Conservation (phyloP, 2,113 vertebrate genomes). For the Xerus inauris region DNA sequence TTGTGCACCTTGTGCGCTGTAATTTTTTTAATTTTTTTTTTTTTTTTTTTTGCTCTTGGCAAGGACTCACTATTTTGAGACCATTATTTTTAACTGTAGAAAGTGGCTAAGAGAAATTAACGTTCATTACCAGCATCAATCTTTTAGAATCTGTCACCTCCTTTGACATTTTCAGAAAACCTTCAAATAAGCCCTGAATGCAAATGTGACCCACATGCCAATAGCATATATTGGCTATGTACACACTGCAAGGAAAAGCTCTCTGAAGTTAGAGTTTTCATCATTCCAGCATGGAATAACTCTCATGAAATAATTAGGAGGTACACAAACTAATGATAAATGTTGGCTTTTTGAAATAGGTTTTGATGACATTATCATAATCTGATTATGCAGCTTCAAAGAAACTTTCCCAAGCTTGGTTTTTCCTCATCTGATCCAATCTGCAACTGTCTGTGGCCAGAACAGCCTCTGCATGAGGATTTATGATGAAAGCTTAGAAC, state of each 20-base stretch:
- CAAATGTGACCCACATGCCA: conserved; percentile 67
- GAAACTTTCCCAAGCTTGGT: conserved; percentile 66
- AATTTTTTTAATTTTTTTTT: background rate
- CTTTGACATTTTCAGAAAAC: conserved; percentile 80
- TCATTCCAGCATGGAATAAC: conserved; percentile 74
- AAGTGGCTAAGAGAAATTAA: conserved; percentile 55
- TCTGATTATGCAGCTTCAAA: conserved; percentile 82
- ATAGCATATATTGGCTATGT: conserved; percentile 58
- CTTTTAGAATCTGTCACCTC: conserved; percentile 62
- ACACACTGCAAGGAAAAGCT: conserved; percentile 69
- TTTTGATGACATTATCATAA: conserved; percentile 86
- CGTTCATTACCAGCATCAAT: conserved; percentile 66
- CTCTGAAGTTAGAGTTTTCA: conserved; percentile 68
- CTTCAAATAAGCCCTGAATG: conserved; percentile 71
- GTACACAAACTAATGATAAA: conserved; percentile 84
- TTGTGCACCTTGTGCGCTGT: background rate
- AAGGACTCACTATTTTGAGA: background rate
- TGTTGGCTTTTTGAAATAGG: conserved; percentile 80
- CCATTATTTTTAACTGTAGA: background rate
- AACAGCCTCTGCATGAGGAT: background rate
- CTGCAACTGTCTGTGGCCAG: conserved; percentile 19
- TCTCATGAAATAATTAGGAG: conserved; percentile 85
- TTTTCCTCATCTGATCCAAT: conserved; percentile 67
- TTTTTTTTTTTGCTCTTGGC: background rate
- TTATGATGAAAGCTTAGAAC: conserved; percentile 59